Percentiles rank a stretch among this genome's conserved stretches.
phyloP scores from a whole-genome alignment of 2,888 invertebrate species.

The Dynastes hyllus region DNA sequence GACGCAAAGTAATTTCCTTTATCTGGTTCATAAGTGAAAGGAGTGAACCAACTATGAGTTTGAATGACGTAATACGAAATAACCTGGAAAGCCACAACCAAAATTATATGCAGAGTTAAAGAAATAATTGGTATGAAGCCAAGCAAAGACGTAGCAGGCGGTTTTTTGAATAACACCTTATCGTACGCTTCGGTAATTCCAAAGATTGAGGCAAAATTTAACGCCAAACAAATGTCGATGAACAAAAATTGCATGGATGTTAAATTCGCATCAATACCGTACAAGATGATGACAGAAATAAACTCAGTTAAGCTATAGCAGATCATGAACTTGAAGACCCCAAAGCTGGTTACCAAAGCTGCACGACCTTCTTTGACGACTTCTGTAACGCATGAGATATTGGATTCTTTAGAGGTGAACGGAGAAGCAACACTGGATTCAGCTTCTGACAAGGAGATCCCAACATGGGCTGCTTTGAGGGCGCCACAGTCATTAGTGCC shows the following conservation, averaged over 20 bases:
- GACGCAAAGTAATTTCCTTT: slow-evolving; percentile 67
- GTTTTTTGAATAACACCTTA: slow-evolving; percentile 70
- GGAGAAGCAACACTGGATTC: slow-evolving; percentile 96
- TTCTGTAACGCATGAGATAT: slow-evolving; percentile 88
- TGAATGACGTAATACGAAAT: slow-evolving; percentile 72
- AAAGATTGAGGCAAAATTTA: slow-evolving; percentile 78
- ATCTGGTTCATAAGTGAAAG: slow-evolving; percentile 69
- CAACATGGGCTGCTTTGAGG: slow-evolving; percentile 92
- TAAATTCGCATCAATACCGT: slow-evolving; percentile 78
- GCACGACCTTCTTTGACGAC: slow-evolving; percentile 92
- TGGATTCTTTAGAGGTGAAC: slow-evolving; percentile 89
- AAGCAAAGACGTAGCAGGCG: slow-evolving; percentile 75
- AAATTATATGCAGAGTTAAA: slow-evolving; percentile 72
- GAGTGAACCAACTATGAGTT: slow-evolving; percentile 74
- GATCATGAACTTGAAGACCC: slow-evolving; percentile 98
- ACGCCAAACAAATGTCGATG: slow-evolving; percentile 78
- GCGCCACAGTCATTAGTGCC: slow-evolving; percentile 98
- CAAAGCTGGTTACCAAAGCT: slow-evolving; percentile 96
- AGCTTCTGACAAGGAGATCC: slow-evolving; percentile 92
- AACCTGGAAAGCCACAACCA: slow-evolving; percentile 72
- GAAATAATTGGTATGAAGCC: slow-evolving; percentile 74
- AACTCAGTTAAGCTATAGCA: slow-evolving; percentile 95
- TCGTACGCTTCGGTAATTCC: slow-evolving; percentile 76
- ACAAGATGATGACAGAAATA: slow-evolving; percentile 90
- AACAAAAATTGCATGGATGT: slow-evolving; percentile 79